Evolutionary conservation across 2,797 vertebrate species (phyloP).

Genomic region (Syndactyla subalaris): DNA sequence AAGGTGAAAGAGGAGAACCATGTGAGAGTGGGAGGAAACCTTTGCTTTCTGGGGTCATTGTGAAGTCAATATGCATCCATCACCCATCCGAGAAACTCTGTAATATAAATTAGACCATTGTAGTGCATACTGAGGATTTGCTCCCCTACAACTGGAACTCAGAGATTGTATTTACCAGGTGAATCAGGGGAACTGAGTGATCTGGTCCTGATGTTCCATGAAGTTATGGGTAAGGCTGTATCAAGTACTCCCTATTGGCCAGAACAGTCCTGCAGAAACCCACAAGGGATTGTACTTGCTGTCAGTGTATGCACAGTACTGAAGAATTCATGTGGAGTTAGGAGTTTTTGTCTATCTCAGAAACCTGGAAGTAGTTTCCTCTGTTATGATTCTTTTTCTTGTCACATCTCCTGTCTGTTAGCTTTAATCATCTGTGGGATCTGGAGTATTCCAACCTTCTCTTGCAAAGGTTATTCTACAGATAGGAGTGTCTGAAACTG

Average conservation of each 20-base stretch:
- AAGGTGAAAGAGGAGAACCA: not conserved
- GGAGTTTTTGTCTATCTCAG: not conserved
- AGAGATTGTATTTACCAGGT: not conserved
- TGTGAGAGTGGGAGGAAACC: not conserved
- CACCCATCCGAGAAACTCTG: not conserved
- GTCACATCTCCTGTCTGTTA: not conserved
- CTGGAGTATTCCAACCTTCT: not conserved
- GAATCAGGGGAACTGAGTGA: not conserved
- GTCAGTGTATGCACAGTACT: not conserved
- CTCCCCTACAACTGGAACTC: not conserved
- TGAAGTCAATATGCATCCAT: not conserved
- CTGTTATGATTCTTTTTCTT: not conserved
- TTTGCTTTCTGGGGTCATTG: not conserved
- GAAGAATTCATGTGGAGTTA: not conserved
- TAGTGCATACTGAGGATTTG: not conserved
- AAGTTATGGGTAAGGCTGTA: not conserved
- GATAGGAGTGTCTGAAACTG: not conserved
- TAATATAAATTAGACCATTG: not conserved
- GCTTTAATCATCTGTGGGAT: not conserved
- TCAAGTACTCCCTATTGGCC: rapidly evolving
- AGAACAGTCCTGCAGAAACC: not conserved
- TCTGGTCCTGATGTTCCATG: not conserved
- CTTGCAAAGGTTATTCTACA: not conserved
- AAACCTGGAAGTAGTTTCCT: not conserved
- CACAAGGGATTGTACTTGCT: not conserved